Evolutionary conservation across 2,113 vertebrate genomes (phyloP), one percentile per base, ranked within the genome.

Genomic region (Steatornis caripensis): DNA sequence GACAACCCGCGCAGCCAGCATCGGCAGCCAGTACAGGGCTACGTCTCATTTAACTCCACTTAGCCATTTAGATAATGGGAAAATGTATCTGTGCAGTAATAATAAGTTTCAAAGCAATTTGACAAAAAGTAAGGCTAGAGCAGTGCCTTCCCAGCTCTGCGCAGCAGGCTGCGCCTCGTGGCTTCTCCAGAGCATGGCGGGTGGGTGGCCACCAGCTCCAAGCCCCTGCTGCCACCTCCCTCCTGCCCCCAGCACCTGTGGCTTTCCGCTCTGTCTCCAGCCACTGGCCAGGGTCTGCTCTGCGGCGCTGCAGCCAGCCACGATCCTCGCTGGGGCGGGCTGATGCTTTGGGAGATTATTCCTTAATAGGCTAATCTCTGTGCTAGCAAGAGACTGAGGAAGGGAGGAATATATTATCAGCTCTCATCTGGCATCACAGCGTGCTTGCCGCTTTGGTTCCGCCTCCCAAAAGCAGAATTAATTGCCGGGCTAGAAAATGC

Each of bases 221-320:
- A 24, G 22, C 29, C 60, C n/a, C 45, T 8, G 10, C 32, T n/a
- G 66, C 48, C 45, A 27, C 66, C 22, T n/a, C 54, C 58, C 18
- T 53, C 66, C 32, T 4, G 2, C 7, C 54, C 87, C 62, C 10
- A 0, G 82, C 58, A 93, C 87, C 89, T 91, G 21, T 20, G 37
- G 49, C 11, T 62, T 53, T 75, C 58, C 0, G 53, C 86, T 55
- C 43, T 3, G 60, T 41, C 75, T 45, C 58, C n/a, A 24, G 77
- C n/a, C 0, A 0, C 46, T 0, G 0, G 53, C 46, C 15, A 5
- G 60, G 55, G 70, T 66, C 18, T 3, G 55, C 41, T 26, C 46
- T 11, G 65, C 60, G 0, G 0, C 2, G 2, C 9, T 4, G 41
- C 49, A 30, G 71, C 75, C 1, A 0, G 9, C 0, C 15, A 41